phyloP scores from a whole-genome alignment of 2,113 vertebrate genomes.

The Pimephales promelas region DNA sequence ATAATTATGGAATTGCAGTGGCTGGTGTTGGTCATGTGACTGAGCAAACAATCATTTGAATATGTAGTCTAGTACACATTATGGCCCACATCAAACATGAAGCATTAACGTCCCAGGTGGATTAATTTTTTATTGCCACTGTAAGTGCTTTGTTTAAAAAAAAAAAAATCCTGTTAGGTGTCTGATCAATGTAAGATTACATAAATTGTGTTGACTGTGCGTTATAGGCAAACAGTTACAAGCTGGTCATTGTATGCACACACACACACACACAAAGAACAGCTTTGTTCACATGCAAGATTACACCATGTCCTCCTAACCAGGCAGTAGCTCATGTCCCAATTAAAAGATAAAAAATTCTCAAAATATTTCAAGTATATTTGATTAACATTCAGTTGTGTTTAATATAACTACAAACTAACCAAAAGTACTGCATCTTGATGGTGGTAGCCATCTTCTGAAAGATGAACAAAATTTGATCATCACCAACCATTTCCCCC shows the following conservation, averaged over 20 bases:
- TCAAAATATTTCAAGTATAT: background rate
- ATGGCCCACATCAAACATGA: conserved; percentile 63
- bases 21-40: conserved; percentile 70
- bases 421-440: background rate
- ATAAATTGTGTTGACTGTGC: conserved; percentile 2
- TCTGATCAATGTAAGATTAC: conserved; percentile 27
- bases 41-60: conserved; percentile 72
- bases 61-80: conserved; percentile 70
- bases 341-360: background rate
- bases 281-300: too few relatives aligned
- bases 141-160: conserved; percentile 23
- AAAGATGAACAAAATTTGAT: background rate
- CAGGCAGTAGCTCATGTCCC: background rate
- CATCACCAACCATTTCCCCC: background rate
- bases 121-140: conserved; percentile 26
- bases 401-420: background rate
- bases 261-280: too few relatives aligned
- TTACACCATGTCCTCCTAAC: too few relatives aligned
- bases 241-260: background rate
- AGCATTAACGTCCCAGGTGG: conserved; percentile 36
- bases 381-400: background rate
- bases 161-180: conserved; percentile 30
- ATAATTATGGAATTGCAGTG: conserved; percentile 93
- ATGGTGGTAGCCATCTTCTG: background rate
- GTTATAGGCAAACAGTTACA: background rate